Evolutionary conservation across 2,888 invertebrate genomes (phyloP), one percentile per base, ranked within the genome.

Genomic region (Tetanocera ferruginea): DNA sequence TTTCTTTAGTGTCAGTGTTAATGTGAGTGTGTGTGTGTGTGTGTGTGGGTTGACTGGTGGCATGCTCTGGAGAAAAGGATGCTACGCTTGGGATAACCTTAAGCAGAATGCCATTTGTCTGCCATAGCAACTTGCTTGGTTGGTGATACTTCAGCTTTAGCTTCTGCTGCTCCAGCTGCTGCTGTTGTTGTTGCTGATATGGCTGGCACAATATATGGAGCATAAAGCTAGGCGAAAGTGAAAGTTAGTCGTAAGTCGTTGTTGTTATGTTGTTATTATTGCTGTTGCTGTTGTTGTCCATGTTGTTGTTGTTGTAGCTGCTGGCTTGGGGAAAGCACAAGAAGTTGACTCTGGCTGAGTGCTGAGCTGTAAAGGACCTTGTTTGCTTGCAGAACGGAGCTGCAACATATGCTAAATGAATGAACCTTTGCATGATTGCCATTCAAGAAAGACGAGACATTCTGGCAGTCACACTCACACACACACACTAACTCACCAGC

Each of bases 391-490:
- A 51, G 71, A 64, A 28, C 25, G 49, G 64, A 71, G 49, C 64
- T 37, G 57, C 67, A 72, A 52, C 69, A 77, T 55, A 67, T 66
- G 67, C 60, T 72, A 69, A 72, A 72, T 43, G 72, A 31, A 23
- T 43, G 67, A 11, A 37, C 23, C 23, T 9, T 69, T 55, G 67
- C 55, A 67, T 66, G 74, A 31, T 37, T 75, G 75, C 55, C 75
- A 75, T 75, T 55, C 78, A 79, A 83, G 83, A 77, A 66, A 77
- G 72, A 66, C 71, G 66, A 77, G 85, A 85, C 86, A 85, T 82
- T 82, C 72, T 81, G 85, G 83, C 84, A 86, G 86, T 85, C 86
- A 55, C 69, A 80, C 78, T 76, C 79, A 82, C 78, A 76, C 74
- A 80, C 34, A 77, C 70, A 79, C 25, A 76, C 62, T 17, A 17